These are phyloP conservation scores for Crax fasciolata DNA, from an alignment of 2,797 vertebrate genomes.

Conservation along the genomic window DNA sequence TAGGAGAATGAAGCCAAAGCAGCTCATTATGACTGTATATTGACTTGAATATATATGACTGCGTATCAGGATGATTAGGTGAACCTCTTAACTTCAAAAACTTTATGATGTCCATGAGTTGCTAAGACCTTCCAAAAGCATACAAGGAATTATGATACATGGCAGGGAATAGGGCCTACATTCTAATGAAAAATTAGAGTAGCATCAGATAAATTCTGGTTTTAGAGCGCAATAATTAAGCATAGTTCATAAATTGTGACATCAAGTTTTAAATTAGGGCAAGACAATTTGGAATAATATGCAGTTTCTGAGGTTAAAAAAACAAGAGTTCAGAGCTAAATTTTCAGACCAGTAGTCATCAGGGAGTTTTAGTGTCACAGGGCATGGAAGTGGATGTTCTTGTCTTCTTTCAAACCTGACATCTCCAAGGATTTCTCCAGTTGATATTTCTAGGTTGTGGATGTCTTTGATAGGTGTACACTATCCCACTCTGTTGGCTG, in stretches of 20 bases:
- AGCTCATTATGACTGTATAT: neutral
- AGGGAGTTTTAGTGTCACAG: neutral
- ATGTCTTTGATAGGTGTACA: neutral
- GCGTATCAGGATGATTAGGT: slow-evolving; percentile 34
- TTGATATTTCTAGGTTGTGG: neutral
- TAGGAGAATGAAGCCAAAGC: slow-evolving; percentile 31
- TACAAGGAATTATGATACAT: slow-evolving; percentile 28
- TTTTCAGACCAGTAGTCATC: neutral
- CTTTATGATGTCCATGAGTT: slow-evolving; percentile 54
- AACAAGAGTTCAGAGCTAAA: accelerated
- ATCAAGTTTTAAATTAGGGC: slow-evolving; percentile 42
- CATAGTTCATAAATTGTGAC: slow-evolving; percentile 59
- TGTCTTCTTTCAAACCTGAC: neutral
- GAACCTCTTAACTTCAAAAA: slow-evolving; percentile 42
- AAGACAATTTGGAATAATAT: neutral
- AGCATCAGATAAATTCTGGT: slow-evolving; percentile 36
- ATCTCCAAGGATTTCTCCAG: neutral
- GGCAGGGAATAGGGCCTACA: neutral
- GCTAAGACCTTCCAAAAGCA: slow-evolving; percentile 45
- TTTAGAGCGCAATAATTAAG: slow-evolving; percentile 61
- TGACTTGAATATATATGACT: slow-evolving; percentile 9
- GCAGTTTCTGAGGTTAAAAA: neutral
- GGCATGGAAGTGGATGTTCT: neutral
- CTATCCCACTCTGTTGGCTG: neutral
- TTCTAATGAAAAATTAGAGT: slow-evolving; percentile 54